phyloP scores from a whole-genome alignment of 2,113 vertebrate species.

The Mola mola region DNA sequence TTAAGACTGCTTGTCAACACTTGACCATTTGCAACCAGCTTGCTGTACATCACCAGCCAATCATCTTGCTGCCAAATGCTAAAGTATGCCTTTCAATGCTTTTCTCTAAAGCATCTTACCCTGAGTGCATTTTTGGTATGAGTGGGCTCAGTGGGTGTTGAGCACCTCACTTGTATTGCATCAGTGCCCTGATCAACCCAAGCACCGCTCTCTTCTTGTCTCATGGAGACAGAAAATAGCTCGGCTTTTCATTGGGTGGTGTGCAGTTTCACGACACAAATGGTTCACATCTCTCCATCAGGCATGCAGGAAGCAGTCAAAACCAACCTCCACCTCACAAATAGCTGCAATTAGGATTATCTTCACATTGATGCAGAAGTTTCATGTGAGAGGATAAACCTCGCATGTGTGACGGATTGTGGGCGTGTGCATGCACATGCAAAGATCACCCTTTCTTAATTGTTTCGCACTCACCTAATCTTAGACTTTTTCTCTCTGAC shows the following conservation, averaged over 20 bases:
- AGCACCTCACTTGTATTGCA: slow-evolving; percentile 42
- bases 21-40: slow-evolving; percentile 50
- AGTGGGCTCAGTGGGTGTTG: slow-evolving; percentile 35
- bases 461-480: slow-evolving; percentile 20
- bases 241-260: slow-evolving; percentile 32
- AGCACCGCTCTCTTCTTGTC: slow-evolving; percentile 55
- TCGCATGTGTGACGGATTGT: slow-evolving; percentile 30
- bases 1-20: slow-evolving; percentile 58
- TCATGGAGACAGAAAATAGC: slow-evolving; percentile 50
- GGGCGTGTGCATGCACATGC: slow-evolving; percentile 54
- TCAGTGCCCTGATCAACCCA: slow-evolving; percentile 37
- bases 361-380: slow-evolving; percentile 70
- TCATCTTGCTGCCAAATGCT: slow-evolving; percentile 49
- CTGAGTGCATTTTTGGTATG: slow-evolving; percentile 38
- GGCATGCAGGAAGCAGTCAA: slow-evolving; percentile 52
- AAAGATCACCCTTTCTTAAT: slow-evolving; percentile 19
- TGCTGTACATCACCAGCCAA: slow-evolving; percentile 47
- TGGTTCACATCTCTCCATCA: slow-evolving; percentile 51
- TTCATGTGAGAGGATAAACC: slow-evolving; percentile 64
- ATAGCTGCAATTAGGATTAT: slow-evolving; percentile 66
- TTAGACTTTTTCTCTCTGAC: slow-evolving; percentile 3
- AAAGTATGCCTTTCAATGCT: slow-evolving; percentile 41
- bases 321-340: slow-evolving; percentile 46
- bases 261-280: slow-evolving; percentile 45
- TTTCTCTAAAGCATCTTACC: slow-evolving; percentile 50